These are phyloP conservation scores for Drosophila setosimentum DNA, from an alignment of 2,888 invertebrate species.

Conservation along the genomic window DNA sequence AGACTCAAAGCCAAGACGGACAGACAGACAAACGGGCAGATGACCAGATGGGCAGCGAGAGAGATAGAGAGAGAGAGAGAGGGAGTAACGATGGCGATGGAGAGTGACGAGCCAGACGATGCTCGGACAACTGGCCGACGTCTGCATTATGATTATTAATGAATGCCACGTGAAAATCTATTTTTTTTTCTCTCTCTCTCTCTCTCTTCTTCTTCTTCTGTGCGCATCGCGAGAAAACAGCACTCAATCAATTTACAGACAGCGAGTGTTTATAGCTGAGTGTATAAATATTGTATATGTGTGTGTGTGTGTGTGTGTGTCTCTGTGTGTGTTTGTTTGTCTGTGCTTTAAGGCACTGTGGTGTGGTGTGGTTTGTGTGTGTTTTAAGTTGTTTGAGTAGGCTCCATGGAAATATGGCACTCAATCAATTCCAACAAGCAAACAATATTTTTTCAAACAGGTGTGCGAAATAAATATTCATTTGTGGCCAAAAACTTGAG, in stretches of 20 bases:
- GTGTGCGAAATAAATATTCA: slow-evolving; percentile 33
- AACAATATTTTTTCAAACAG: slow-evolving; percentile 14
- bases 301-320: not conserved
- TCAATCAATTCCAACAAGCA: slow-evolving; percentile 47
- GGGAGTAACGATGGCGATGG: not conserved
- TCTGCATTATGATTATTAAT: slow-evolving; percentile 78
- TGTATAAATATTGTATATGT: not conserved
- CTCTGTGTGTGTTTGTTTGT: not conserved
- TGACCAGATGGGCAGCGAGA: no score
- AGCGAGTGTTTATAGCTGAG: slow-evolving; percentile 20
- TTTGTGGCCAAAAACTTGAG: slow-evolving; percentile 23
- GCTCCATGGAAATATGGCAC: slow-evolving; percentile 36
- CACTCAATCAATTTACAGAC: slow-evolving; percentile 72
- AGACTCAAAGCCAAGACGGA: slow-evolving; percentile 3
- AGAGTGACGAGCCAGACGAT: slow-evolving; percentile 14
- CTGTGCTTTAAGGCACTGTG: slow-evolving; percentile 20
- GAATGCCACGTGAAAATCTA: slow-evolving; percentile 80
- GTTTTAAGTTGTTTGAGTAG: slow-evolving; percentile 42
- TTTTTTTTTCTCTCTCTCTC: no score
- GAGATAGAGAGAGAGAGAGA: not conserved
- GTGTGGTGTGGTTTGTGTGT: slow-evolving; percentile 5
- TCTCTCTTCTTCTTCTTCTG: no score
- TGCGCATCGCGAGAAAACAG: slow-evolving; percentile 57
- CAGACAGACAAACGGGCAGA: not conserved
- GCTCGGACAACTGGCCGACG: slow-evolving; percentile 53